Base-by-base conservation (phyloP, 2,888 invertebrate genomes). In the Alloplasta piceator region DNA sequence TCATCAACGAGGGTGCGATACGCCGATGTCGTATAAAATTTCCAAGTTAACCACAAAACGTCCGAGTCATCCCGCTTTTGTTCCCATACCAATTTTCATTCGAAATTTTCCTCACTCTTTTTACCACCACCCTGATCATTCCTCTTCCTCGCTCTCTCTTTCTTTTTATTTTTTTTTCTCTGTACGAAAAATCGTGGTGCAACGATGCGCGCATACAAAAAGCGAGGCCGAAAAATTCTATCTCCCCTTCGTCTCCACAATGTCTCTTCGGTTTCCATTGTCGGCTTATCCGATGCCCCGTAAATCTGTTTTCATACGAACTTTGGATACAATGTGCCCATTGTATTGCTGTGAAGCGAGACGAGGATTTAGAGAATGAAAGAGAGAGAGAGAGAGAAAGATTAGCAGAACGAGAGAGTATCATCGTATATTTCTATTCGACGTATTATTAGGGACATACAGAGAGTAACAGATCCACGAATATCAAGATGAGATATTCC, bases 241-340 rank as follows among this genome's bases (percentile, higher is more conserved):
- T 78, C 72, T 67, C 76, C 70, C 67, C 67, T 64, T 78, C 61
- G 12, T 46, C 43, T 63, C 46, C 5, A 64, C 63, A 39, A 52
- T 78, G 52, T 66, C 66, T 71, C 66, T 66, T 71, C 55, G 60
- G 60, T 82, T 74, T 38, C 78, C 67, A 83, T 84, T 81, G 79
- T 82, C 72, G 72, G 83, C 76, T 83, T 84, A 82, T 79, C 78
- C 80, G 74, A 80, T 86, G 85, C 78, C 81, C 78, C 84, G 87
- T 86, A 86, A 85, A 88, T 86, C 87, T 87, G 87, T 86, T 87
- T 87, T 86, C 86, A 82, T 85, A 85, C 85, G 86, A 86, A 86
- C 84, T 87, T 85, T 80, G 84, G 77, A 79, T 85, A 85, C 85
- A 87, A 85, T 86, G 78, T 80, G 70, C 83, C 26, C 76, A 84